Percentiles rank a stretch among this genome's conserved stretches.
Conservation (phyloP, 2,797 vertebrate genomes). For the Aphelocoma californica region DNA sequence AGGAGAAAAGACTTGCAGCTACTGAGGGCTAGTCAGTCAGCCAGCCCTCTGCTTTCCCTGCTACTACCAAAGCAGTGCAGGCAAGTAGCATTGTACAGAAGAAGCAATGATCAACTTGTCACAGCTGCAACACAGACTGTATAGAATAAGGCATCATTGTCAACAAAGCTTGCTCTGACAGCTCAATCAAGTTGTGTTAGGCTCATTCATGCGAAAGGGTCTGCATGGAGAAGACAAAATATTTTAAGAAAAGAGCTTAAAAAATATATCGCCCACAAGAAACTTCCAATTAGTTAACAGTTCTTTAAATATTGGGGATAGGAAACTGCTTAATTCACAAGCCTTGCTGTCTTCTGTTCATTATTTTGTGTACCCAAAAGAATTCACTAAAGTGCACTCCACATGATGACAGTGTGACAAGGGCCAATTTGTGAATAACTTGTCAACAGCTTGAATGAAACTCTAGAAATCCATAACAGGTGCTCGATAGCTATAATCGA, state of each 20-base stretch:
- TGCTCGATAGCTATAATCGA: slow-evolving; percentile 71
- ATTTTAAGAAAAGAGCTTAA: slow-evolving; percentile 40
- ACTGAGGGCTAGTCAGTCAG: not conserved
- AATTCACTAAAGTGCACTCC: slow-evolving; percentile 68
- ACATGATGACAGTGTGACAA: slow-evolving; percentile 68
- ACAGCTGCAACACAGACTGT: slow-evolving; percentile 18
- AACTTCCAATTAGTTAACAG: slow-evolving; percentile 19
- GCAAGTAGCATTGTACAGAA: not conserved
- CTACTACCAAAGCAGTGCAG: not conserved
- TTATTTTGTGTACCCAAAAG: slow-evolving; percentile 71
- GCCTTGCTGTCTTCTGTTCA: slow-evolving; percentile 60
- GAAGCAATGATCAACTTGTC: not conserved
- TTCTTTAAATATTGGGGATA: slow-evolving; percentile 31
- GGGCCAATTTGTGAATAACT: slow-evolving; percentile 74
- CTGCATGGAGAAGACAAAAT: slow-evolving; percentile 31
- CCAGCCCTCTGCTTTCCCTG: not conserved
- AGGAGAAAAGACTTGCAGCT: not conserved
- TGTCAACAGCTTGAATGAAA: slow-evolving; percentile 74
- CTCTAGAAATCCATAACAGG: slow-evolving; percentile 74
- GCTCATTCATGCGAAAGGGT: slow-evolving; percentile 1
- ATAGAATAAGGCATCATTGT: not conserved
- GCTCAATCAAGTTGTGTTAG: slow-evolving; percentile 21
- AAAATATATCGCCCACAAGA: slow-evolving; percentile 19
- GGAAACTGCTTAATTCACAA: slow-evolving; percentile 52
- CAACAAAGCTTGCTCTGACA: slow-evolving; percentile 20